These are phyloP conservation scores for Thunnus maccoyii DNA, from an alignment of 2,113 vertebrate species.

Conservation along the genomic window DNA sequence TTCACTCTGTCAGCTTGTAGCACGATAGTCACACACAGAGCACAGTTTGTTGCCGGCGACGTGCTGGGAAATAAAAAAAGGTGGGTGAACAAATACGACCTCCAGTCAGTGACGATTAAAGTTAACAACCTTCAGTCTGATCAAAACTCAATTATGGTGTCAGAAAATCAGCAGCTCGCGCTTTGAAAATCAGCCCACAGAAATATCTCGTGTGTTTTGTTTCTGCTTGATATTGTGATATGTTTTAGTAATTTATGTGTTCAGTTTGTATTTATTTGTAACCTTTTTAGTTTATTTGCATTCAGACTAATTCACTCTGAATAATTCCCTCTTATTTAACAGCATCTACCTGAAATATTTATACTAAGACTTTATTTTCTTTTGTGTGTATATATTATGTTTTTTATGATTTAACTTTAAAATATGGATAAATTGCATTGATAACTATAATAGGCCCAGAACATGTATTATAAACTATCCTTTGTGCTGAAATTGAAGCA, in stretches of 20 bases:
- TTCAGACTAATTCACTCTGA: not conserved
- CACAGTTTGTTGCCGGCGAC: constrained; percentile 51
- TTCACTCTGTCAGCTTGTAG: constrained; percentile 30
- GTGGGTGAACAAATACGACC: constrained; percentile 56
- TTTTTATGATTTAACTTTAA: not conserved
- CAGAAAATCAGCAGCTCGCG: not conserved
- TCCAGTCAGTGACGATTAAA: constrained; percentile 60
- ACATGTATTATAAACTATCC: not conserved
- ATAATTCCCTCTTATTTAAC: not conserved
- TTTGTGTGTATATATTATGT: not conserved
- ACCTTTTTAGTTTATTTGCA: not conserved
- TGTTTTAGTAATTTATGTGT: not conserved
- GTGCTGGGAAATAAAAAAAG: constrained; percentile 59
- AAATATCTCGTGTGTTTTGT: not conserved
- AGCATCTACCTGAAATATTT: not conserved
- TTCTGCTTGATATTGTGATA: not conserved
- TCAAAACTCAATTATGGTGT: constrained; percentile 22
- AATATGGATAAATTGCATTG: not conserved
- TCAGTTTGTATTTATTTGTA: not conserved
- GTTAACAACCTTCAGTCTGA: constrained; percentile 40
- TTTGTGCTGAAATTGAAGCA: not conserved
- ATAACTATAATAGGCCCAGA: not conserved
- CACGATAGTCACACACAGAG: constrained; percentile 12
- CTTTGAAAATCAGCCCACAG: not conserved
- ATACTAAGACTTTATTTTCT: not conserved